Conservation (phyloP, 2,888 invertebrate species). For the Drosophila eohydei region DNA sequence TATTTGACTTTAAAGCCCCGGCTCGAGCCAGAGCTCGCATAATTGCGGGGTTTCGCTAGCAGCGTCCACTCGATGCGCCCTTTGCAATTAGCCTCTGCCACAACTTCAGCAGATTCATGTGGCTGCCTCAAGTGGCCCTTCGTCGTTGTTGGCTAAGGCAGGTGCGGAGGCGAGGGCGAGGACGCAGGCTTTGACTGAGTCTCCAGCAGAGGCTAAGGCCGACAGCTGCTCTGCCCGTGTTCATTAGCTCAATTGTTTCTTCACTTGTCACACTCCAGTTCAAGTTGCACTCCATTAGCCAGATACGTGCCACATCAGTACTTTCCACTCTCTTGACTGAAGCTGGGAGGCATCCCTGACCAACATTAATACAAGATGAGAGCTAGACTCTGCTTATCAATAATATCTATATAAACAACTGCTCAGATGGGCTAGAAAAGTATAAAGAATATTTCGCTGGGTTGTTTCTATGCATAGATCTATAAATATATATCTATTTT, state of each 20-base stretch:
- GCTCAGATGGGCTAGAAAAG: not conserved
- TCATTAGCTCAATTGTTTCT: slow-evolving; percentile 40
- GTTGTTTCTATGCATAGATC: no score
- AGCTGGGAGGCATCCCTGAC: not conserved
- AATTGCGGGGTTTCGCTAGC: slow-evolving; percentile 54
- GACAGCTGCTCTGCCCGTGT: slow-evolving; percentile 9
- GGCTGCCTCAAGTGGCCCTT: slow-evolving; percentile 34
- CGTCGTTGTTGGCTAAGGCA: slow-evolving; percentile 8
- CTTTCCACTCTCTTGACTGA: not conserved
- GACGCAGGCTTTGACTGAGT: slow-evolving; percentile 5
- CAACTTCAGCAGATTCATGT: slow-evolving; percentile 24
- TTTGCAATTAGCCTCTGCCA: slow-evolving; percentile 56
- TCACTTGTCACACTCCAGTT: slow-evolving; percentile 55
- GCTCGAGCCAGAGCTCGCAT: slow-evolving; percentile 42
- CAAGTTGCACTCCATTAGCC: slow-evolving; percentile 64
- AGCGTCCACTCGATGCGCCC: slow-evolving; percentile 36
- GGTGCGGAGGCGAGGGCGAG: slow-evolving; percentile 6
- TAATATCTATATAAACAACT: not conserved
- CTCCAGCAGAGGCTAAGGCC: slow-evolving; percentile 4
- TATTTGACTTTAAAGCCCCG: slow-evolving; percentile 69
- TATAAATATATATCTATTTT: not conserved
- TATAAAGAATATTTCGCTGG: no score
- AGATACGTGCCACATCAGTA: slow-evolving; percentile 65
- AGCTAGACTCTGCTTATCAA: not conserved
- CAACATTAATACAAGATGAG: not conserved